These are phyloP conservation scores for Macrostomum lignano DNA, from an alignment of 1,140 invertebrate genomes.

Conservation along the genomic window DNA sequence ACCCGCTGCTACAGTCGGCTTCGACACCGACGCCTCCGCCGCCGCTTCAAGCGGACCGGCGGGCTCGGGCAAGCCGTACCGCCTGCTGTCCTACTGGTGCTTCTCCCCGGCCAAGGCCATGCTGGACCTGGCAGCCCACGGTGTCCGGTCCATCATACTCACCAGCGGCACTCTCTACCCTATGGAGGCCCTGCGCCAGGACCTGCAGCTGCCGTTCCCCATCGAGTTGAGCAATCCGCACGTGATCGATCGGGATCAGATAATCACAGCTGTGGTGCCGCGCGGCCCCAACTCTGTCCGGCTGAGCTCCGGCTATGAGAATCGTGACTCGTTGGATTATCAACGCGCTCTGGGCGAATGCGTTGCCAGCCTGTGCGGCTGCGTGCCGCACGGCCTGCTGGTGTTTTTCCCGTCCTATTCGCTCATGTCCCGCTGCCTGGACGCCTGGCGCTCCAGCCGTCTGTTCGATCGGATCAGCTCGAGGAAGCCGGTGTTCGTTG, in stretches of 20 bases:
- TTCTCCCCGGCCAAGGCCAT: conserved; percentile 64
- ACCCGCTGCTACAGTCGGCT: too few species aligned
- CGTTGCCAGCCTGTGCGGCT: conserved; percentile 23
- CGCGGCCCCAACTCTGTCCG: conserved; percentile 48
- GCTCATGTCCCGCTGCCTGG: conserved; percentile 36
- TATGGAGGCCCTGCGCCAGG: conserved; percentile 52
- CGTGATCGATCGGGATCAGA: conserved; percentile 52
- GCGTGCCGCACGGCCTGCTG: conserved; percentile 68
- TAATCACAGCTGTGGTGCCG: conserved; percentile 41
- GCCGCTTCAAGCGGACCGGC: too few species aligned
- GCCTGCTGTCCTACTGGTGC: conserved; percentile 60
- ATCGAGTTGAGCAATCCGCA: conserved; percentile 69
- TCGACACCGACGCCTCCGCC: too few species aligned
- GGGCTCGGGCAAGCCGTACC: background rate
- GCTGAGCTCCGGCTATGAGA: conserved; percentile 60
- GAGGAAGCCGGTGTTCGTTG: conserved; percentile 1
- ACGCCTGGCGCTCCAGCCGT: conserved; percentile 12
- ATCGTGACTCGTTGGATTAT: conserved; percentile 32
- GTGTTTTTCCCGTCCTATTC: conserved; percentile 91
- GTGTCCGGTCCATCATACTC: conserved; percentile 54
- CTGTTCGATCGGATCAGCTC: conserved; percentile 1
- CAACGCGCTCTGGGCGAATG: conserved; percentile 9
- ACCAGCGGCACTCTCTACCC: conserved; percentile 87
- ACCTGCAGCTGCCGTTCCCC: conserved; percentile 45
- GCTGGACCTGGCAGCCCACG: conserved; percentile 45